Conservation (phyloP, 2,888 invertebrate genomes). For the Andrena flavipes region DNA sequence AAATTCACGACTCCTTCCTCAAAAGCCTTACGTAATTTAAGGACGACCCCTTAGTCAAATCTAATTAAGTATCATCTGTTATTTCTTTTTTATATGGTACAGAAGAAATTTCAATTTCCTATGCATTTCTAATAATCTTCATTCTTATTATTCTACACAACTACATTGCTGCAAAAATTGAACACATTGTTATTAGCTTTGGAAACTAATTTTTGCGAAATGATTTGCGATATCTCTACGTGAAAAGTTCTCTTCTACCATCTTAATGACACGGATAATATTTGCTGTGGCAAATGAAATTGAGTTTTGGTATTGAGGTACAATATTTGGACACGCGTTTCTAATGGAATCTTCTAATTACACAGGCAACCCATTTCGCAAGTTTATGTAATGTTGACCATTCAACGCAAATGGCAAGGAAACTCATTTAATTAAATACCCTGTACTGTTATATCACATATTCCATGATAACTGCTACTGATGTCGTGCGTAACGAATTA, state of each 20-base stretch:
- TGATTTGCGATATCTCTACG: background rate
- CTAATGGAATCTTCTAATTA: constrained; percentile 8
- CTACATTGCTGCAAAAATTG: too few species aligned
- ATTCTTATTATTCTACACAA: too few species aligned
- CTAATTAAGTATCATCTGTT: too few species aligned
- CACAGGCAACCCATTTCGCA: background rate
- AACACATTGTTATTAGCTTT: background rate
- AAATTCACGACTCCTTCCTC: too few species aligned
- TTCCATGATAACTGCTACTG: background rate
- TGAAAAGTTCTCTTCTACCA: background rate
- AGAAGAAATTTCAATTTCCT: too few species aligned
- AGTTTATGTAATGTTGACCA: background rate
- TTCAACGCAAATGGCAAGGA: background rate
- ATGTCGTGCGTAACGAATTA: background rate
- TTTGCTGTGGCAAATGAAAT: constrained; percentile 1
- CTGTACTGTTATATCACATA: background rate
- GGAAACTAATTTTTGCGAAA: background rate
- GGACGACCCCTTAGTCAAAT: too few species aligned
- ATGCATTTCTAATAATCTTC: too few species aligned
- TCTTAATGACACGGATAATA: background rate
- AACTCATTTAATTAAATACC: background rate
- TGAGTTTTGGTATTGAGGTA: background rate
- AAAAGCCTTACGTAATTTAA: too few species aligned
- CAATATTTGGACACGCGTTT: background rate
- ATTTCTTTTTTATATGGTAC: too few species aligned